These are phyloP conservation scores for Endomychus coccineus DNA, from an alignment of 2,888 invertebrate species.

Conservation along the genomic window DNA sequence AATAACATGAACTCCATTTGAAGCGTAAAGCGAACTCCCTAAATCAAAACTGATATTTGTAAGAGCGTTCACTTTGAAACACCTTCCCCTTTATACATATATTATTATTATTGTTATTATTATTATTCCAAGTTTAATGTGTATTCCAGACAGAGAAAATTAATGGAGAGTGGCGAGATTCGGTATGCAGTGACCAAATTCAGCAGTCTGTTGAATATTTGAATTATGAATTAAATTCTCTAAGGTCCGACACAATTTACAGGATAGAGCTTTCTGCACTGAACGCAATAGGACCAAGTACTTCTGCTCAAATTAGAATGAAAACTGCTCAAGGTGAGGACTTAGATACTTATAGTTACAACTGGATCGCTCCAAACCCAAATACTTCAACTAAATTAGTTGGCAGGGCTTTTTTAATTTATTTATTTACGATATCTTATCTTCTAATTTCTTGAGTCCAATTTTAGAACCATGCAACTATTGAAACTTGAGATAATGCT, in stretches of 20 bases:
- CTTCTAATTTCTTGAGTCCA: too few relatives aligned
- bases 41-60: too few relatives aligned
- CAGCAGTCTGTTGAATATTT: slow-evolving; percentile 57
- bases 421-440: too few relatives aligned
- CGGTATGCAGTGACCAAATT: slow-evolving; percentile 52
- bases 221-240: slow-evolving; percentile 57
- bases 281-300: slow-evolving; percentile 77
- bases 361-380: slow-evolving; percentile 9
- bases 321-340: slow-evolving; percentile 83
- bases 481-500: too few relatives aligned
- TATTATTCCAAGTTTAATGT: slow-evolving; percentile 3
- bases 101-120: too few relatives aligned
- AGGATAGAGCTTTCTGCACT: slow-evolving; percentile 76
- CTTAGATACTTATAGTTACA: slow-evolving; percentile 26
- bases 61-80: too few relatives aligned
- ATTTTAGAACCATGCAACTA: too few relatives aligned
- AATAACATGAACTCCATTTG: too few relatives aligned
- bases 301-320: slow-evolving; percentile 68
- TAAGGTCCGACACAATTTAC: slow-evolving; percentile 75
- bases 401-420: too few relatives aligned
- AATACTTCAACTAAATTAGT: too few relatives aligned
- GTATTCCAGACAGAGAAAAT: slow-evolving; percentile 55
- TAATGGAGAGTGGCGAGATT: slow-evolving; percentile 58
- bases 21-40: too few relatives aligned
- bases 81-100: too few relatives aligned